Percentiles rank a stretch among this genome's conserved stretches.
These are phyloP conservation scores for Lutraria lutraria DNA, from an alignment of 2,888 invertebrate species.

Conservation along the genomic window DNA sequence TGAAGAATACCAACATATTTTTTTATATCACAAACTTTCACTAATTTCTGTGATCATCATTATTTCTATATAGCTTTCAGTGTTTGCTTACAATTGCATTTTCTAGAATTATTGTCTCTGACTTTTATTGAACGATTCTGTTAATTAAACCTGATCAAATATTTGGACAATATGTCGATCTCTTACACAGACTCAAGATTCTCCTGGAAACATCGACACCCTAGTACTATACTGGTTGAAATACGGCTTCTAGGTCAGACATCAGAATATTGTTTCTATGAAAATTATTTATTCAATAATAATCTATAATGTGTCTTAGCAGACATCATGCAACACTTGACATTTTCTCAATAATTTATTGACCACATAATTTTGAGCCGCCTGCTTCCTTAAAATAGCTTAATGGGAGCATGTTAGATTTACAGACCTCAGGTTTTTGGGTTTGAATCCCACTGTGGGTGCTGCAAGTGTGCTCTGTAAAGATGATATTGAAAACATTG, in stretches of 20 bases:
- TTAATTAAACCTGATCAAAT: conserved; percentile 17
- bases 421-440: no score
- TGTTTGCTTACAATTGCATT: no score
- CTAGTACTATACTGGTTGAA: neutral
- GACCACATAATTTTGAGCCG: neutral
- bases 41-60: no score
- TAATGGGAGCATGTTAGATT: no score
- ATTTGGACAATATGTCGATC: neutral
- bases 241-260: neutral
- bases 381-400: neutral
- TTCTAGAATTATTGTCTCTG: neutral
- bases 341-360: neutral
- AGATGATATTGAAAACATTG: no score
- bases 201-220: neutral
- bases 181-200: neutral
- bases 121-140: neutral
- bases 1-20: no score
- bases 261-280: neutral
- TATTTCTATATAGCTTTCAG: no score
- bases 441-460: no score
- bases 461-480: no score
- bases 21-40: no score
- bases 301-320: neutral
- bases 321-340: neutral
- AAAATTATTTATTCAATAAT: neutral